Evolutionary conservation across 2,797 vertebrate genomes (phyloP).

Genomic region (Myotis daubentonii): DNA sequence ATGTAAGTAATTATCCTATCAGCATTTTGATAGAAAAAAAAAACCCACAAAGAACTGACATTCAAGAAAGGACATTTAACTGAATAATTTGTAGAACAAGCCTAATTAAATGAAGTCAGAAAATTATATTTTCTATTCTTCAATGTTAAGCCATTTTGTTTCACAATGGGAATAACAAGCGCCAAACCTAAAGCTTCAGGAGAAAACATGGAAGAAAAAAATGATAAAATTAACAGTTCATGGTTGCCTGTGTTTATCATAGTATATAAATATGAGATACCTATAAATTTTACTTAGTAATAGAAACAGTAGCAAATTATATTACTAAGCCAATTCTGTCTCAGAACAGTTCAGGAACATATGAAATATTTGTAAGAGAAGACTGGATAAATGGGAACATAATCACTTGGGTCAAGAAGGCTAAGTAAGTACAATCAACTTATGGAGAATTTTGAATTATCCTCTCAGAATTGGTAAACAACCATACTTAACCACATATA

Average conservation of each 20-base stretch:
- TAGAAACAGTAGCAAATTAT: not conserved
- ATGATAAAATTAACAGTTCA: constrained; percentile 28
- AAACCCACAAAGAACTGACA: not conserved
- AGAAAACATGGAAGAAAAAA: not conserved
- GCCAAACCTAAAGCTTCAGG: not conserved
- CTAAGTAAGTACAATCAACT: not conserved
- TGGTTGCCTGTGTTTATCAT: not conserved
- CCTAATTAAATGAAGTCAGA: constrained; percentile 56
- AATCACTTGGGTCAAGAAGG: constrained; percentile 23
- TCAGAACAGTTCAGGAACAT: not conserved
- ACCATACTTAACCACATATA: not conserved
- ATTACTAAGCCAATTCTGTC: not conserved
- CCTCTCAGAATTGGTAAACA: not conserved
- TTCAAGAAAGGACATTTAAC: constrained; percentile 47
- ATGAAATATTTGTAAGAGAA: constrained; percentile 33
- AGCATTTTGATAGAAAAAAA: not conserved
- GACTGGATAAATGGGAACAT: not conserved
- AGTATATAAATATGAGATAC: not conserved
- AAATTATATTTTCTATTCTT: constrained; percentile 42
- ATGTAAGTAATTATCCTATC: constrained; percentile 1
- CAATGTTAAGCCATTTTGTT: constrained; percentile 42
- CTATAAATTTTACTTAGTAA: not conserved
- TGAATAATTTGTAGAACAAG: constrained; percentile 34
- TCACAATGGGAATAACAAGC: not conserved
- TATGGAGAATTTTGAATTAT: constrained; percentile 40